These are phyloP conservation scores for Quadroppia sp. DNA, from an alignment of 2,888 invertebrate species.

Conservation along the genomic window DNA sequence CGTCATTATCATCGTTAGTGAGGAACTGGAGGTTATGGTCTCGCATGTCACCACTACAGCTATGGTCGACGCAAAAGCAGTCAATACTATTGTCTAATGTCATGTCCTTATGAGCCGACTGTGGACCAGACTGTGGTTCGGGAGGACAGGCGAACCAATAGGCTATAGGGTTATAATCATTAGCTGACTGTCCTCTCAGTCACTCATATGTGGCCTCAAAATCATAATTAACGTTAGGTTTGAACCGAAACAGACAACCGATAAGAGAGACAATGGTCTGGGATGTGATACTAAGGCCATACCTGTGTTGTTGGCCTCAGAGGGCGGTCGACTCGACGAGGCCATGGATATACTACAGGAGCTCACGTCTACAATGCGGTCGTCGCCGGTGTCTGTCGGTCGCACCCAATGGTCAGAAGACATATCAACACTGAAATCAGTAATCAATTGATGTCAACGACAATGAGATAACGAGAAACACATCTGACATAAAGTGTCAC, in stretches of 20 bases:
- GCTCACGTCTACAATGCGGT: not conserved
- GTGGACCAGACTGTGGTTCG: not conserved
- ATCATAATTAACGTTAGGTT: not conserved
- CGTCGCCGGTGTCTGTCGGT: too few relatives aligned
- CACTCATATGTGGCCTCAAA: not conserved
- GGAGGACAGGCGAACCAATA: not conserved
- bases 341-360: not conserved
- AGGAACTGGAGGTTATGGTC: not conserved
- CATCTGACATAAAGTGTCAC: too few relatives aligned
- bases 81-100: not conserved
- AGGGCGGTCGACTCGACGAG: conserved; percentile 16
- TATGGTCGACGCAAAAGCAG: not conserved
- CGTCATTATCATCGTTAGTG: not conserved
- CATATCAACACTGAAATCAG: too few relatives aligned
- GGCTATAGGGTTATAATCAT: not conserved
- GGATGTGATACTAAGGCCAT: not conserved
- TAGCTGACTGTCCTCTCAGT: too few relatives aligned
- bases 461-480: too few relatives aligned
- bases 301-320: not conserved
- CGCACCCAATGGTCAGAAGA: too few relatives aligned
- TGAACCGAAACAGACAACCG: too few relatives aligned
- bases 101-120: not conserved
- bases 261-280: too few relatives aligned
- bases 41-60: not conserved
- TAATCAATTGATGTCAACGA: too few relatives aligned